A percentile compares a stretch with the other conserved stretches of the same genome.
Evolutionary conservation across 2,797 vertebrate genomes (phyloP).

Genomic region (Parauchenoglanis ngamensis): DNA sequence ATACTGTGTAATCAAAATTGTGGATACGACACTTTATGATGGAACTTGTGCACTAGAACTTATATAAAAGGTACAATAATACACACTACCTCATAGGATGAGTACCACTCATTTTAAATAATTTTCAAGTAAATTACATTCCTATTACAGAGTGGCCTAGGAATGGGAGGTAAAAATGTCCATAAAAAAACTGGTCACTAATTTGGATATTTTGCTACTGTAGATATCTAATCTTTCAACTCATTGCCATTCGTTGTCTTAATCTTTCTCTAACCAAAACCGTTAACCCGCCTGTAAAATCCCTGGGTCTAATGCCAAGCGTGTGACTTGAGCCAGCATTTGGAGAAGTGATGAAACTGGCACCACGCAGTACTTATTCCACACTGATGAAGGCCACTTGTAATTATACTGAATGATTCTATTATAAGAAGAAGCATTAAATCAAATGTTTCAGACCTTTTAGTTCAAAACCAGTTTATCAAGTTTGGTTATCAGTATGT

Average conservation of each 20-base stretch:
- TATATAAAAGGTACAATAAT: conserved; percentile 33
- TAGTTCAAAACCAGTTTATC: not conserved
- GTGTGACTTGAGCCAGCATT: not conserved
- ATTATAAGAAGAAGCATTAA: not conserved
- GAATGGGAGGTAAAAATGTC: not conserved
- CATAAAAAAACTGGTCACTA: not conserved
- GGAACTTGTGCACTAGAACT: conserved; percentile 23
- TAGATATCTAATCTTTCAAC: not conserved
- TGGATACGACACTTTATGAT: conserved; percentile 19
- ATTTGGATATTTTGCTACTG: conserved; percentile 4
- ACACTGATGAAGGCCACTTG: not conserved
- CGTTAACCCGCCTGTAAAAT: not conserved
- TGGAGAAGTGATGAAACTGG: not conserved
- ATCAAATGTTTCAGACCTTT: not conserved
- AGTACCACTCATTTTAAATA: conserved; percentile 11
- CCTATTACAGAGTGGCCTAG: conserved; percentile 8
- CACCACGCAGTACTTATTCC: conserved; percentile 1
- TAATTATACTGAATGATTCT: not conserved
- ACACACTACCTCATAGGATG: conserved; percentile 6
- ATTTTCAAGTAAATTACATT: conserved; percentile 16
- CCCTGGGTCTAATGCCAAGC: not conserved
- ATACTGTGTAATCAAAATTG: conserved; percentile 71
- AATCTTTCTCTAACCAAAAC: not conserved
- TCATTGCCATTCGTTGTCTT: not conserved
- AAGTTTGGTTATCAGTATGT: not conserved